Base-by-base conservation (phyloP, 2,113 vertebrate genomes). In the Sceloporus undulatus region DNA sequence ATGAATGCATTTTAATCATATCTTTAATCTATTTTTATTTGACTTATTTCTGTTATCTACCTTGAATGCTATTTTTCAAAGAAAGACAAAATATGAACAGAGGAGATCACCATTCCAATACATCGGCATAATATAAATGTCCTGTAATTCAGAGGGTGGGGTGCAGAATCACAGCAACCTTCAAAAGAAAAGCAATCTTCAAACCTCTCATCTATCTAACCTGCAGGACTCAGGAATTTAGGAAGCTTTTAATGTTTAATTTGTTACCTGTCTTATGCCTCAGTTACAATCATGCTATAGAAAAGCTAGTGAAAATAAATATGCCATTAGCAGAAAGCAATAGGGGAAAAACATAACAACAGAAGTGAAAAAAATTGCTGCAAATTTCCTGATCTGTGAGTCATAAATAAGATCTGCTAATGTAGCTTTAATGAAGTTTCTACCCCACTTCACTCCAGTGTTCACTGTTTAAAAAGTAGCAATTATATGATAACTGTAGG, bases 401-500 rank as follows among this genome's bases (percentile, higher is more conserved):
- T 73, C 62, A 88, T 84, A 88, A 94, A 75, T 40, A 78, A 88
- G 79, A 74, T 56, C 87, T 54, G 42, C 18, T 62, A 70, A 74
- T 27, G 0, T 9, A 1, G 76, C 65, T 93, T 90, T 87, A 82
- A 56, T 38, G 86, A 94, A 34, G 76, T 70, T 92, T 87, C 29
- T 81, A 81, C 29, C 4, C 90, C 27, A 9, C 38, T 54, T 29
- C 0, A 71, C 42, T 87, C 90, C 29, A 89, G 78, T 62, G 88
- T 91, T 74, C 42, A 65, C 88, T 34, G 0, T 13, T 34, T 11
- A 27, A 13, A 9, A 25, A 42, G 91, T 89, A 93, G 92, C 94
- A 94, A 65, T 87, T 54, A 90, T 94, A 68, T 87, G 96, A 92
- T 84, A 89, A 85, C 87, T 76, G 65, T 7, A 66, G 5, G 90